Evolutionary conservation across 2,797 vertebrate species (phyloP), one percentile per base, ranked within the genome.

Genomic region (Malurus splendens): DNA sequence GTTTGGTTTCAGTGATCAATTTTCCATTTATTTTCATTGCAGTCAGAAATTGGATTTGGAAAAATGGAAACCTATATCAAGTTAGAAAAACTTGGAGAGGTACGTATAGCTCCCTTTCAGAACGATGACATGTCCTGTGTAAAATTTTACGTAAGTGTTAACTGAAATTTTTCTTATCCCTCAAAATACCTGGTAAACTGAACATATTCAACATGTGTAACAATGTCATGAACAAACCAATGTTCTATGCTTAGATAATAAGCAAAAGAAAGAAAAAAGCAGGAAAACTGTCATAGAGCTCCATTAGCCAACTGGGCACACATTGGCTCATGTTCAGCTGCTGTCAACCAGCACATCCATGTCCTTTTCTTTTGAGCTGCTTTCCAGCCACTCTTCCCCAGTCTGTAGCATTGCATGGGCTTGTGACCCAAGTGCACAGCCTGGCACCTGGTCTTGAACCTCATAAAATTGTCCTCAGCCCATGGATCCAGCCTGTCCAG

Each of bases 31-130:
- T 92, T 96, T 95, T 95, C 74, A 51, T 87, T 96, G 42, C 94
- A 99, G 99, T 99, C 99, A 59, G 99, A 99, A 98, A 99, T 99
- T 92, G 99, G 99, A 66, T 99, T 99, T 96, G 99, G 99, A 71
- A 99, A 99, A 98, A 97, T 99, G 98, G 99, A 99, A 97, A 99
- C 99, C 6, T 99, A 99, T 94, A 98, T 99, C 93, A 99, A 99
- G 95, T 98, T 99, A 95, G 99, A 99, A 97, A 99, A 99, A 85
- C 98, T 99, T 95, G 99, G 99, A 97, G 99, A 99, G 98, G 99
- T 99, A 93, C 22, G 97, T 96, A 90, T 50, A 28, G 61, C 61
- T 78, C 72, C 44, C 13, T 62, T 89, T 51, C 60, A 28, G n/a
- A 82, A 33, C 42, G 0, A 18, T 72, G 28, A 36, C 39, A 4